A percentile compares a stretch with the other conserved stretches of the same genome.
phyloP scores from a whole-genome alignment of 2,113 vertebrate species.

The Rhinolophus sinicus region DNA sequence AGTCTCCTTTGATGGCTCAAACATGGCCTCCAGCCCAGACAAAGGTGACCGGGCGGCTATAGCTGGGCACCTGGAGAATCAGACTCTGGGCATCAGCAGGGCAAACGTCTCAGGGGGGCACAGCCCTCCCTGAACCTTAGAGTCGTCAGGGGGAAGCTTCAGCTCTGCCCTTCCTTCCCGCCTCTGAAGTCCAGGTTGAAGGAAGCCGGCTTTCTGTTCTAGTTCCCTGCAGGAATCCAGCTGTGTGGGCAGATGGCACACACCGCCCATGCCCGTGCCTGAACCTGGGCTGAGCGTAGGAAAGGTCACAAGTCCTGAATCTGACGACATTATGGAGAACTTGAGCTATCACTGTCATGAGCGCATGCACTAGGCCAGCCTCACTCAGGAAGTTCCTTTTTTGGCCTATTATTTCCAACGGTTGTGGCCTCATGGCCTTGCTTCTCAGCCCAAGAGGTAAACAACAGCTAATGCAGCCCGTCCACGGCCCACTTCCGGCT shows the following conservation, averaged over 20 bases:
- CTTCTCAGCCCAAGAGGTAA: slow-evolving; percentile 33
- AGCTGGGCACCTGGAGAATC: slow-evolving; percentile 52
- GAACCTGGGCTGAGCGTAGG: background rate
- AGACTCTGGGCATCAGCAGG: background rate
- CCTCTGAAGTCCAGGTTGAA: background rate
- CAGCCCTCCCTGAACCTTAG: background rate
- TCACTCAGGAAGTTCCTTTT: slow-evolving; percentile 25
- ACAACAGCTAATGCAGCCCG: background rate
- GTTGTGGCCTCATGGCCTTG: background rate
- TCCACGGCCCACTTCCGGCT: background rate
- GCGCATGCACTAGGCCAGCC: background rate
- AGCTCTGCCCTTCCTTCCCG: background rate
- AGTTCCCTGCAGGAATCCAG: slow-evolving; percentile 52
- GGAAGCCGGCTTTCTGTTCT: slow-evolving; percentile 28
- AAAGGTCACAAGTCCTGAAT: background rate
- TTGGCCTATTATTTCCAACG: slow-evolving; percentile 47
- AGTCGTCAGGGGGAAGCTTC: background rate
- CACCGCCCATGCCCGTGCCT: rapidly evolving
- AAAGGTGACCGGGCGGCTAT: slow-evolving; percentile 38
- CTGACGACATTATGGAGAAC: background rate
- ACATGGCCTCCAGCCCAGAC: slow-evolving; percentile 62
- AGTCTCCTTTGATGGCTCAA: slow-evolving; percentile 66
- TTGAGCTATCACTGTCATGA: background rate
- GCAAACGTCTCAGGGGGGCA: background rate
- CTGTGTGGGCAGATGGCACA: rapidly evolving